Conservation (phyloP, 2,113 vertebrate genomes). For the Monopterus albus region DNA sequence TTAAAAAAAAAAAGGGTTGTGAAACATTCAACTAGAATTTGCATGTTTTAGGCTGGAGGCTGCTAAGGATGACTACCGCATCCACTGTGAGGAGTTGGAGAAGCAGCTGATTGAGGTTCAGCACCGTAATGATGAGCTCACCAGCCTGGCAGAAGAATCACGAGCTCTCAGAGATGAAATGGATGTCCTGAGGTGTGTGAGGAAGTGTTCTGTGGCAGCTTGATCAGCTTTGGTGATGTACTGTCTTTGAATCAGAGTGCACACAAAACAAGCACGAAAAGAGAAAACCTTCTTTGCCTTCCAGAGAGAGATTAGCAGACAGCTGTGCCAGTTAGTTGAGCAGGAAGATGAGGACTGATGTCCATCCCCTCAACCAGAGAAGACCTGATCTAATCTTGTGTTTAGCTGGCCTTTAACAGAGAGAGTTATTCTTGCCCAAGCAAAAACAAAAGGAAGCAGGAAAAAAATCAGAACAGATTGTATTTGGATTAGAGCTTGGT, state of each 20-base stretch:
- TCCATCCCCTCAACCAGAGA: not conserved
- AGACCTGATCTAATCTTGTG: not conserved
- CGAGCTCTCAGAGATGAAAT: slow-evolving; percentile 95
- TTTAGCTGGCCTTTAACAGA: too few relatives aligned
- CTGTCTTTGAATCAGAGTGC: too few relatives aligned
- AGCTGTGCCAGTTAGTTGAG: not conserved
- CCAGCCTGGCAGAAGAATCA: slow-evolving; percentile 94
- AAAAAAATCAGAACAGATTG: too few relatives aligned
- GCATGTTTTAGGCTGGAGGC: slow-evolving; percentile 88
- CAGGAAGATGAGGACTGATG: too few relatives aligned
- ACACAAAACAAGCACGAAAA: too few relatives aligned
- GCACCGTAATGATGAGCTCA: slow-evolving; percentile 94
- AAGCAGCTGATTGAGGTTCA: slow-evolving; percentile 95
- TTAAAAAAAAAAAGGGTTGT: too few relatives aligned
- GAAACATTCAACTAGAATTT: not conserved
- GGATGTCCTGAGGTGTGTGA: slow-evolving; percentile 89
- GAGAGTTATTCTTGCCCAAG: too few relatives aligned
- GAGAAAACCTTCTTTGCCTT: not conserved
- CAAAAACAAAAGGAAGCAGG: too few relatives aligned
- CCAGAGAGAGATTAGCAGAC: not conserved
- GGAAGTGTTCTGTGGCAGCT: not conserved
- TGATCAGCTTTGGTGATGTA: too few relatives aligned
- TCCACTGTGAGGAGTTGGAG: slow-evolving; percentile 97
- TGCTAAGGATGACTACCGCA: slow-evolving; percentile 97
- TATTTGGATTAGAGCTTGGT: too few relatives aligned